Percentiles rank a stretch among this genome's conserved stretches.
Evolutionary conservation across 2,888 invertebrate species (phyloP).

Genomic region (Blomia tropicalis): DNA sequence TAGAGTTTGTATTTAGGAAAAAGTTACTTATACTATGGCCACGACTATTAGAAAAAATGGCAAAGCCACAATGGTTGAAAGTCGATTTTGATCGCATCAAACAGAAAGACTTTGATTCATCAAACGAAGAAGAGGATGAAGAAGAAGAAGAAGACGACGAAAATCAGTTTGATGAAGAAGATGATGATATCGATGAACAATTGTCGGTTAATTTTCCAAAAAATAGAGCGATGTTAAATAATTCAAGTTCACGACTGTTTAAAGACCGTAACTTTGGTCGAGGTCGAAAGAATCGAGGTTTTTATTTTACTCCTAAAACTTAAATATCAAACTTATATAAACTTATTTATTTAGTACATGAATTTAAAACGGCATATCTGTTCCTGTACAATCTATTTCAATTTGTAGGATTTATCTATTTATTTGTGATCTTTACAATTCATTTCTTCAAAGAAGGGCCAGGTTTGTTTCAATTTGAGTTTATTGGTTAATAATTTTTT

Average conservation of each 20-base stretch:
- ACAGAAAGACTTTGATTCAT: slow-evolving; percentile 54
- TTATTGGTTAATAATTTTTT: slow-evolving; percentile 15
- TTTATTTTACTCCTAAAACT: too few species aligned
- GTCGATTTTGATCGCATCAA: slow-evolving; percentile 83
- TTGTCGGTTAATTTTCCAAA: too few species aligned
- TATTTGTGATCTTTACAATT: slow-evolving; percentile 51
- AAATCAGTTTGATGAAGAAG: too few species aligned
- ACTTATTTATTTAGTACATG: slow-evolving; percentile 14
- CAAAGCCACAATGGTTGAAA: slow-evolving; percentile 79
- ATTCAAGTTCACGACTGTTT: slow-evolving; percentile 18
- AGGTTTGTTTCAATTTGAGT: slow-evolving; percentile 35
- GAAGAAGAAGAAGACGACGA: slow-evolving; percentile 54
- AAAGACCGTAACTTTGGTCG: slow-evolving; percentile 24
- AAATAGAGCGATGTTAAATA: too few species aligned
- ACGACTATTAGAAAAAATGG: slow-evolving; percentile 56
- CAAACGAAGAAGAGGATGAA: slow-evolving; percentile 40
- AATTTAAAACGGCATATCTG: slow-evolving; percentile 44
- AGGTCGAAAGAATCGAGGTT: slow-evolving; percentile 17
- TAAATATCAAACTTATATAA: not conserved
- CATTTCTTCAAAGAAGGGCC: slow-evolving; percentile 56
- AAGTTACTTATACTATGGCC: slow-evolving; percentile 60
- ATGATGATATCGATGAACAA: too few species aligned
- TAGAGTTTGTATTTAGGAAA: slow-evolving; percentile 59
- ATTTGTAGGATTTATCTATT: slow-evolving; percentile 65
- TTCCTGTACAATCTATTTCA: slow-evolving; percentile 75